Evolutionary conservation across 2,888 invertebrate species (phyloP), one percentile per base, ranked within the genome.

Genomic region (Catocala sponsa): DNA sequence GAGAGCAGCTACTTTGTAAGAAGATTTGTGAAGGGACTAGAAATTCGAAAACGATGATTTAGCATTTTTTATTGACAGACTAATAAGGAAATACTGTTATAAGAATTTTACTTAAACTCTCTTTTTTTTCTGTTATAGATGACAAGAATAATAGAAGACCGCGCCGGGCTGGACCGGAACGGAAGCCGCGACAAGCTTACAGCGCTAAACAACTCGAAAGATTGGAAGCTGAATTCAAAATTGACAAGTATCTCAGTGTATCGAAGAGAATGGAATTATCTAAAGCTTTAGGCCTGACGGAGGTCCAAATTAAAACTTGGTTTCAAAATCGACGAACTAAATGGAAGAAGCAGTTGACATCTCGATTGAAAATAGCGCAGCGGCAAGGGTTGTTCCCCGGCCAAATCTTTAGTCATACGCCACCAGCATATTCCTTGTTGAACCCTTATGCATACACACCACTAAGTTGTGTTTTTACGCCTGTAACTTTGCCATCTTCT

Each of bases 241-340:
- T 97, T 57, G 99, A 99, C 94, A 99, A 99, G 88, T 99, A 99
- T 88, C 95, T 99, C 58, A 99, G 98, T 89, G 99, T 99, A 0
- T 98, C 98, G 81, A 99, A 99, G 88, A 95, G 99, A 57, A 97
- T 98, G 97, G 98, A 99, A 79, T 94, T 99, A 5, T 98, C 99
- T 0, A 98, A 98, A 87, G 97, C 97, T 0, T 90, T 99, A 41
- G 97, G 96, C 72, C 95, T 99, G 49, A 98, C 98, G 0, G 99
- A 99, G 91, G 98, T 98, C 0, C 99, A 99, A 92, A 98, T 99
- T 74, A 99, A 99, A 88, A 99, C 99, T 0, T 99, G 99, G 99
- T 99, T 99, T 86, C 98, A 98, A 90, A 98, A 99, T 86, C 95
- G 99, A 62, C 95, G 99, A 67, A 99, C 99, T 0, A 99, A 99